Conservation (phyloP, 2,888 invertebrate genomes). For the Chorisops tibialis region DNA sequence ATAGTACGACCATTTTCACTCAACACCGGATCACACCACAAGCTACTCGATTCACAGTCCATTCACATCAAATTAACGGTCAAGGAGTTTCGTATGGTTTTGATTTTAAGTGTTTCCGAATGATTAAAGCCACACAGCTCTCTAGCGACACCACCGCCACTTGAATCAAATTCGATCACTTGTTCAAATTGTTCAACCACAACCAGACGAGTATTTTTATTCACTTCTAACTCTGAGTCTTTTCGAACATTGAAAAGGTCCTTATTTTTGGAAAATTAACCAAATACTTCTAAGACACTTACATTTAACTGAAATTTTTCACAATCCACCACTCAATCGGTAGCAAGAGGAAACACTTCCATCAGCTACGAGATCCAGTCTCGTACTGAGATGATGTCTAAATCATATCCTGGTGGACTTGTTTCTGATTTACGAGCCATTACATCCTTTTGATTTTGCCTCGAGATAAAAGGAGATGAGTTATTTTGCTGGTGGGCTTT, state of each 20-base stretch:
- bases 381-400: constrained; percentile 50
- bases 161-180: background rate
- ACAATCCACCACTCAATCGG: constrained; percentile 31
- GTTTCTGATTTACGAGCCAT: constrained; percentile 17
- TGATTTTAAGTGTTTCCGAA: constrained; percentile 25
- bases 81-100: constrained; percentile 27
- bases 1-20: no score
- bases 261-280: background rate
- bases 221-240: background rate
- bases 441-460: background rate
- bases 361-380: constrained; percentile 54
- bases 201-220: no score
- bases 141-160: background rate
- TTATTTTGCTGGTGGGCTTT: background rate
- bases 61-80: constrained; percentile 5
- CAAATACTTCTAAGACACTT: background rate
- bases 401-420: constrained; percentile 36
- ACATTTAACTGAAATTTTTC: constrained; percentile 13
- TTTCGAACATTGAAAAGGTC: background rate
- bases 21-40: no score
- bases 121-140: background rate
- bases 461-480: no score
- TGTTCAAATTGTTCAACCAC: background rate
- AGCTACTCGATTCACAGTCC: background rate
- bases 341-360: constrained; percentile 45